Percentiles rank a stretch among this genome's conserved stretches.
Evolutionary conservation across 2,888 invertebrate species (phyloP).

Genomic region (Polymixis lichenea): DNA sequence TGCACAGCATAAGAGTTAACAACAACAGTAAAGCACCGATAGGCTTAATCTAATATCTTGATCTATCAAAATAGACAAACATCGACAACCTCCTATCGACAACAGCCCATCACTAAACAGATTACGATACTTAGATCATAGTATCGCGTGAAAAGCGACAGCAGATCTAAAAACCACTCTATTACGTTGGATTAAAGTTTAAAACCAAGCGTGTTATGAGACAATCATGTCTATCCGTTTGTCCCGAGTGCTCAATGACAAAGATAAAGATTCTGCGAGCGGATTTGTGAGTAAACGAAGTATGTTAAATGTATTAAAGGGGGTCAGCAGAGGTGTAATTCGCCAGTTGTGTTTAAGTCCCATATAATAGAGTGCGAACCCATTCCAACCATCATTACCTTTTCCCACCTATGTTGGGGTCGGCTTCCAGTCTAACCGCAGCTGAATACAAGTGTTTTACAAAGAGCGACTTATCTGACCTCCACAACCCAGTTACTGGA

Average conservation of each 20-base stretch:
- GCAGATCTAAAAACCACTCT: constrained; percentile 28
- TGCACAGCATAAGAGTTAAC: background rate
- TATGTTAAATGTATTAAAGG: background rate
- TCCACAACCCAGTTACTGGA: background rate
- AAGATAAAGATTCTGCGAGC: constrained; percentile 53
- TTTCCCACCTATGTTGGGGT: background rate
- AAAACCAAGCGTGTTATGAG: background rate
- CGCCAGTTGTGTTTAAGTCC: background rate
- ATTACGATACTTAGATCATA: constrained; percentile 77
- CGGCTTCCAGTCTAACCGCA: too few species aligned
- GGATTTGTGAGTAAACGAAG: constrained; percentile 21
- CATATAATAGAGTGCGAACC: background rate
- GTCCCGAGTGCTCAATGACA: constrained; percentile 52
- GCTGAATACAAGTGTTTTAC: too few species aligned
- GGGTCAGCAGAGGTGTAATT: background rate
- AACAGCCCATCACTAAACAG: constrained; percentile 71
- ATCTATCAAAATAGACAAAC: background rate
- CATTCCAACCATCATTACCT: background rate
- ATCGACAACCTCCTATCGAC: constrained; percentile 60
- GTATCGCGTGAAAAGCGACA: constrained; percentile 47
- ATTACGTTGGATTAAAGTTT: background rate
- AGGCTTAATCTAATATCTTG: too few species aligned
- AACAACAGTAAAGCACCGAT: too few species aligned
- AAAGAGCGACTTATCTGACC: background rate
- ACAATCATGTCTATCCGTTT: constrained; percentile 41